Percentiles rank a stretch among this genome's conserved stretches.
Conservation (phyloP, 2,797 vertebrate genomes). For the Tachyglossus aculeatus region DNA sequence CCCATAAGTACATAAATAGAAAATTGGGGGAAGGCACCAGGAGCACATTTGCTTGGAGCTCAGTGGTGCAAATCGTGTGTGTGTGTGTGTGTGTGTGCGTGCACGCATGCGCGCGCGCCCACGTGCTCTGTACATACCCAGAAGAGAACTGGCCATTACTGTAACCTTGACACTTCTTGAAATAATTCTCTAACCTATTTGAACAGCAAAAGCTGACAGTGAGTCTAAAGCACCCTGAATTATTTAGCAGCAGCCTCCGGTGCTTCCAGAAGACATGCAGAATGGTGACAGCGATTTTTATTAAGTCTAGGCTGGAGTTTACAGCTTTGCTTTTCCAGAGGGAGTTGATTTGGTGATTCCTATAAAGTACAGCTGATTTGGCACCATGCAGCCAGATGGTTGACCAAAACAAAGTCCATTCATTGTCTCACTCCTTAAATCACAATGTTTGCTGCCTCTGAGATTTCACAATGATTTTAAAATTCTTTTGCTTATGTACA, state of each 20-base stretch:
- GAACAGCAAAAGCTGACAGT: too few relatives aligned
- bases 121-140: too few relatives aligned
- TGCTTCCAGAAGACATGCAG: not conserved
- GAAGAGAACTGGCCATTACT: too few relatives aligned
- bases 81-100: too few relatives aligned
- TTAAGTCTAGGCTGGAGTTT: slow-evolving; percentile 6
- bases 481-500: slow-evolving; percentile 52
- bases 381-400: slow-evolving; percentile 38
- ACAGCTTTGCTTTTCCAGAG: slow-evolving; percentile 37
- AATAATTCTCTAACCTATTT: too few relatives aligned
- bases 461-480: slow-evolving; percentile 53
- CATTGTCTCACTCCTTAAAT: slow-evolving; percentile 47
- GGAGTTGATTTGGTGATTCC: slow-evolving; percentile 1
- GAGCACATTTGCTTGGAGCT: too few relatives aligned
- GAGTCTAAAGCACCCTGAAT: not conserved
- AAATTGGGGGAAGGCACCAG: too few relatives aligned
- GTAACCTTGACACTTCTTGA: too few relatives aligned
- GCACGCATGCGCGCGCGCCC: too few relatives aligned
- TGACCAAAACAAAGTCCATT: slow-evolving; percentile 57
- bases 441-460: slow-evolving; percentile 48
- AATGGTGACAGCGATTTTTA: not conserved
- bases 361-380: slow-evolving; percentile 52
- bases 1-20: too few relatives aligned
- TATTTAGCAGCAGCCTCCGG: rapidly evolving
- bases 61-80: too few relatives aligned